Base-by-base conservation (phyloP, 2,113 vertebrate genomes). In the Chroicocephalus ridibundus region DNA sequence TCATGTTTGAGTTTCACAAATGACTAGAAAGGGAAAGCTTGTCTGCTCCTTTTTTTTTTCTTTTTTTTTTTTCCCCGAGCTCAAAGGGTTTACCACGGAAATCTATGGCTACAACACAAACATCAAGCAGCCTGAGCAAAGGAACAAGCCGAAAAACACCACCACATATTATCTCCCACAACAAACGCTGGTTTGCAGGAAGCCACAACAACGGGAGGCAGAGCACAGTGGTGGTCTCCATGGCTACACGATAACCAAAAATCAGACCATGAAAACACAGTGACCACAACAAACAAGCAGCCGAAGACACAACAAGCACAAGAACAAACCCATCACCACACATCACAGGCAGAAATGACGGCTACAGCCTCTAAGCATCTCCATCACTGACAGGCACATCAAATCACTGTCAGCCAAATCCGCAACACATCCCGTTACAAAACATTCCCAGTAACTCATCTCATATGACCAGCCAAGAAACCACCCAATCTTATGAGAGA, bases 161-260 rank as follows among this genome's bases (percentile, higher is more conserved):
- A 64, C 94, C 85, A 40, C 87, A 42, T 42, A 84, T 84, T 55
- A 92, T 60, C 46, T 89, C 86, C 95, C 95, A 95, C 96, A 97
- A 95, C 96, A 97, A 97, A 97, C 90, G 90, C 52, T 22, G 69
- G 87, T 96, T 97, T 93, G 94, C 85, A 93, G 93, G 95, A 97
- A 96, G 82, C 94, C 93, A 92, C 91, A 94, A 91, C 96, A 87
- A 79, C 15, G 5, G 83, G 86, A 90, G 40, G 66, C 94, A 95
- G 85, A 93, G 68, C 64, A 1, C 21, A n/a, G 82, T 4, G 71
- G 70, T 92, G 94, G 96, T 97, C 97, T 93, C 92, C 61, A 64
- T n/a, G 1, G 47, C 86, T 79, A 95, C 64, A 85, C 1, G 90
- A 93, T 88, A 94, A 70, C 68, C 69, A 54, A 74, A 70, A 94